Evolutionary conservation across 2,888 invertebrate species (phyloP).

Genomic region (Yponomeuta cagnagella): DNA sequence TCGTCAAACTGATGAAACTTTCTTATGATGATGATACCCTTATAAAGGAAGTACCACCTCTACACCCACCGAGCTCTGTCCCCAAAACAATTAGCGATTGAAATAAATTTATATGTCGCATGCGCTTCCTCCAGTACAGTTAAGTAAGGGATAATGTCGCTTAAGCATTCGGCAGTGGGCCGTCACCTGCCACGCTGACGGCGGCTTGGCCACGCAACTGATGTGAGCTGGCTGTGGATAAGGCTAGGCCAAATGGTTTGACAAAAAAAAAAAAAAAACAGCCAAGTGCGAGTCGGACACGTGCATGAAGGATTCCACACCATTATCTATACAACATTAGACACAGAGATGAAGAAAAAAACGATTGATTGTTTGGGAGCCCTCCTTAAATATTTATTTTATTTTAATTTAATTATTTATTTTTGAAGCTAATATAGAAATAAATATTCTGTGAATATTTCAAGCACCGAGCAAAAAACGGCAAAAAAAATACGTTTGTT

Average conservation of each 20-base stretch:
- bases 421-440: no score
- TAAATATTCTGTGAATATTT: no score
- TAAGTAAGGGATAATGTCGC: slow-evolving; percentile 25
- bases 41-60: neutral
- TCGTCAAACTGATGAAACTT: no score
- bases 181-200: slow-evolving; percentile 1
- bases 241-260: neutral
- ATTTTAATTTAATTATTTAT: no score
- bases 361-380: no score
- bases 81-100: slow-evolving; percentile 39
- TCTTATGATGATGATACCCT: neutral
- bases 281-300: no score
- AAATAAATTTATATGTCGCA: slow-evolving; percentile 39
- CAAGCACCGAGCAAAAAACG: no score
- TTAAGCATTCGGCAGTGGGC: slow-evolving; percentile 1
- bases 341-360: no score
- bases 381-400: no score
- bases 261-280: neutral
- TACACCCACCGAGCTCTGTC: slow-evolving; percentile 17
- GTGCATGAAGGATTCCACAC: no score
- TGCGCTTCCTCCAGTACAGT: slow-evolving; percentile 28
- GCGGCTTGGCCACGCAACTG: neutral
- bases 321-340: no score
- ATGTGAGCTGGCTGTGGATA: slow-evolving; percentile 7
- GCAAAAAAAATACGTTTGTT: no score